Evolutionary conservation across 2,888 invertebrate genomes (phyloP).

Genomic region (Hyposoter didymator): DNA sequence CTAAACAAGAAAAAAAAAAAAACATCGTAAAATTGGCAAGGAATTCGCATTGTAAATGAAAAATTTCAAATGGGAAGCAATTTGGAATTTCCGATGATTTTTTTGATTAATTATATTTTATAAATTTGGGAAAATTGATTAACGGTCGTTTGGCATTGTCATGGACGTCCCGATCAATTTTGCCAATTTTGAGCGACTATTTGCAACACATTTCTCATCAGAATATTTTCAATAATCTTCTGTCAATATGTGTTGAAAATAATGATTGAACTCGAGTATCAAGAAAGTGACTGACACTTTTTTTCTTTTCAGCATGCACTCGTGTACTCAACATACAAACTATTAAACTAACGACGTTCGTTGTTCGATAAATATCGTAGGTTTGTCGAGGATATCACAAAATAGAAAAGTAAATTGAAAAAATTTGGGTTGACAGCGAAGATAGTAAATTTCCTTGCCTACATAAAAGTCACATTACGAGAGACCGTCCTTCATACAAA

Average conservation of each 20-base stretch:
- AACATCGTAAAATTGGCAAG: constrained; percentile 7
- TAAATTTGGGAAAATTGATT: neutral
- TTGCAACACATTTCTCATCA: neutral
- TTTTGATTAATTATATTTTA: neutral
- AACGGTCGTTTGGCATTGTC: neutral
- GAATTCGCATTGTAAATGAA: neutral
- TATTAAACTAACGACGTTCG: neutral
- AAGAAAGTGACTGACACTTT: neutral
- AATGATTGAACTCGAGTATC: neutral
- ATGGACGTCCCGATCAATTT: neutral
- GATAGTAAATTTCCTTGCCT: neutral
- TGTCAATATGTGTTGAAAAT: neutral
- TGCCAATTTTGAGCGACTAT: neutral
- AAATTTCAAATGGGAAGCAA: neutral
- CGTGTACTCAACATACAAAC: neutral
- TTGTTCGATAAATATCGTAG: neutral
- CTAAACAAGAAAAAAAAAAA: neutral
- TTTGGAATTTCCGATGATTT: neutral
- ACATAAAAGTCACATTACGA: neutral
- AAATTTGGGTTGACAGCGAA: neutral
- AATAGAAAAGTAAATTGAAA: neutral
- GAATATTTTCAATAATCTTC: neutral
- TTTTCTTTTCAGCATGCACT: neutral
- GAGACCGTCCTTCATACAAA: neutral
- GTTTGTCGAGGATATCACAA: neutral